Evolutionary conservation across 2,888 invertebrate genomes (phyloP), one percentile per base, ranked within the genome.

Genomic region (Philereme vetulata): DNA sequence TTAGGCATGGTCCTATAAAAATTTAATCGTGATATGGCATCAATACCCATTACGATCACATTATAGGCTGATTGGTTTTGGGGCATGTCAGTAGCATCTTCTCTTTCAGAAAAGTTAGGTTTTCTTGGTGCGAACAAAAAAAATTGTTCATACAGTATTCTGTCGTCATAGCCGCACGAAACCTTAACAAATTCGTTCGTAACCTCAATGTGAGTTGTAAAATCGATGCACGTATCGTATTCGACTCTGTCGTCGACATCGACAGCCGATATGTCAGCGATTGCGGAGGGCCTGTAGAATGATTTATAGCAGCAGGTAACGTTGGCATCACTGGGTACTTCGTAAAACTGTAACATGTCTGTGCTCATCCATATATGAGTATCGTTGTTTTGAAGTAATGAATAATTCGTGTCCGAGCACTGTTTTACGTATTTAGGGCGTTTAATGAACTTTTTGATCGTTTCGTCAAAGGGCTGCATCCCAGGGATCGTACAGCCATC

Each of bases 11-110:
- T 96, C 47, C 98, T 94, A 66, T 96, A 94, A 71, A 98, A 95
- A 84, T 97, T 97, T 65, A 97, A 88, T 70, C 97, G 93, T 0
- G 98, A 98, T 34, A 98, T 94, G 7, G 97, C 95, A 80, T 98
- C 98, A 48, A 98, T 88, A 6, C 98, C 98, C 64, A 98, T 85
- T 38, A 98, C 89, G 64, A 98, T 91, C 0, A 98, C 94, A 69
- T 96, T 97, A 50, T 95, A 88, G 57, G 64, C 72, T 3, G 82
- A 75, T 66, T 78, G 71, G 71, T 81, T 85, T 51, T 64, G 68
- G 34, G 59, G 65, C 9, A 62, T 67, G 61, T 70, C 79, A 10
- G 65, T 67, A 6, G 66, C 59, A 57, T 81, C 79, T 52, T 74
- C 75, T 32, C 60, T 76, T 48, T 67, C 66, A 2, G 71, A 68